Evolutionary conservation across 2,888 invertebrate species (phyloP).

Genomic region (Trachelus troglodyta): DNA sequence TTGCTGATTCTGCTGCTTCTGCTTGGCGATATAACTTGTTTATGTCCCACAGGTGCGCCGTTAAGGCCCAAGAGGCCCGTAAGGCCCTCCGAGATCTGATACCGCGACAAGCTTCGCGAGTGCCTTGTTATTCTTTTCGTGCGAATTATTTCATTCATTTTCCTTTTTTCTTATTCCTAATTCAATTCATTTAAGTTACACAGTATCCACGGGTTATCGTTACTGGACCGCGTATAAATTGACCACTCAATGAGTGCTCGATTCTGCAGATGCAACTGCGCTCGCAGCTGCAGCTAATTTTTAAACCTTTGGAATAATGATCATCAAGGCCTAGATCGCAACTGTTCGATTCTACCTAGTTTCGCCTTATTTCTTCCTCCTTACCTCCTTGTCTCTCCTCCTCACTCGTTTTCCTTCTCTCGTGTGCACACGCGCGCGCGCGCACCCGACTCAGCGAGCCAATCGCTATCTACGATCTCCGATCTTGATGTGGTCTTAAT

Average conservation of each 20-base stretch:
- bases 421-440: neutral
- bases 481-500: conserved; percentile 41
- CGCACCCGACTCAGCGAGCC: neutral
- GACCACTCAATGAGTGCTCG: neutral
- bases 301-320: neutral
- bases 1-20: neutral
- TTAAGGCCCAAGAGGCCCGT: neutral
- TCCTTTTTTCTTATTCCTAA: neutral
- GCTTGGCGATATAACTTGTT: conserved; percentile 31
- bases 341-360: conserved; percentile 18
- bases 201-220: neutral
- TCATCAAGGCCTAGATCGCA: neutral
- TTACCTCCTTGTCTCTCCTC: conserved; percentile 3
- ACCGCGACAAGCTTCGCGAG: neutral
- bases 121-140: neutral
- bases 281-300: neutral
- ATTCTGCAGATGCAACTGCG: neutral
- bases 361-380: conserved; percentile 16
- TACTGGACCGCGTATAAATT: neutral
- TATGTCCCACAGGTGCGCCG: conserved; percentile 32
- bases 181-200: neutral
- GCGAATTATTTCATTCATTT: neutral
- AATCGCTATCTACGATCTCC: conserved; percentile 34
- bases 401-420: conserved; percentile 10
- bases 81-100: neutral